Base-by-base conservation (phyloP, 2,888 invertebrate genomes). In the Epirrhoe tristata region DNA sequence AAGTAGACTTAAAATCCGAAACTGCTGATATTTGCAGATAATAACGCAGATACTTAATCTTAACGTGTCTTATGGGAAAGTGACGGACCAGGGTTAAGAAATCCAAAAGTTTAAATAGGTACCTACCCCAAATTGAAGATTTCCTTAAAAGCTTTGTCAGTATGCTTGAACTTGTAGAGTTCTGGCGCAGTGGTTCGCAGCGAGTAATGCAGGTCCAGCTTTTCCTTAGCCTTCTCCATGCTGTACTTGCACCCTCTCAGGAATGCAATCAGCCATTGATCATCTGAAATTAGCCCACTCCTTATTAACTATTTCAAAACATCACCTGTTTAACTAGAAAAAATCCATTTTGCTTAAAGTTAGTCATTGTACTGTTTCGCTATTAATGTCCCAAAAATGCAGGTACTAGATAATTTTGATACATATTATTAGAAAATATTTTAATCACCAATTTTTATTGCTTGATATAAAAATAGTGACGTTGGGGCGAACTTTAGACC, bases 211-310 rank as follows among this genome's bases (percentile, higher is more conserved):
- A 93, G 86, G 74, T 96, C 96, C 1, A 96, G 74, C 79, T 95
- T 95, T 64, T 94, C 88, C 77, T 96, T 96, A 0, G 94, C 87
- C 56, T 93, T 85, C 73, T 95, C 95, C 70, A 95, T 75, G 71
- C 95, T 95, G 78, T 91, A 95, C 81, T 95, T 95, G 75, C 95
- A 95, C 32, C 95, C 95, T 51, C 96, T 88, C 52, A 96, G 79
- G 80, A 95, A 95, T 3, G 93, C 85, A 6, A 94, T 83, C 57
- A 96, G 76, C 86, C 94, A 95, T 79, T 95, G 95, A 71, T 95
- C 95, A 80, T 95, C 95, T 93, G 79, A 7, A 69, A 43, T 16
- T 7, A 16, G 36, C 14, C 24, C 39, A 3, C 17, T 31, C 12
- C 10, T 10, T 10, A 46, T 43, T 12, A 34, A 3, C 17, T 51